Evolutionary conservation across 1,140 invertebrate species (phyloP), one percentile per base, ranked within the genome.

Genomic region (Geopemphigus sp.): DNA sequence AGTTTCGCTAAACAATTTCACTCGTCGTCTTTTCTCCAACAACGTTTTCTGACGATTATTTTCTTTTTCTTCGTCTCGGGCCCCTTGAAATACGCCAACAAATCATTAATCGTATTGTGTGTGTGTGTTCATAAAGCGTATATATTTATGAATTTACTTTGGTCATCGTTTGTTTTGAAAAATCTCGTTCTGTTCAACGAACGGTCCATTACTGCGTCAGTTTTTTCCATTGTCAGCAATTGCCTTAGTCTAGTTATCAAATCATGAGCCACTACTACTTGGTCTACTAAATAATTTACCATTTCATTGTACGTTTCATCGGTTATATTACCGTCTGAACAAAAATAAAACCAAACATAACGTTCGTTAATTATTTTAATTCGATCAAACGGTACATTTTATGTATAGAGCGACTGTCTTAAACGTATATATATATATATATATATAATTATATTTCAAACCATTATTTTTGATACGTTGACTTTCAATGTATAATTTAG

Each of bases 151-250:
- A 74, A 74, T 45, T 59, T 63, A 78, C 73, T 24, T 3, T 10
- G n/a, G 39, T 78, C 50, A 22, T 74, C 29, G 54, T 74, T 8
- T n/a, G 2, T 61, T 50, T 61, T 78, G 17, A 78, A 78, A 61
- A 78, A 78, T 47, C 57, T 39, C 5, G 73, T 78, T 19, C 39
- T 78, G 57, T 78, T 78, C 15, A 61, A 63, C 73, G 73, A 78
- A 47, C 17, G 32, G 22, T 78, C 73, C 57, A 78, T 78, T 1
- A 78, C 57, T 2, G 73, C 39, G n/a, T 78, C 73, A 12, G 73
- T 78, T 61, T 78, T 78, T n/a, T 78, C 73, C 73, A 78, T 61
- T 8, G 57, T 78, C 5, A 78, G 73, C 32, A 78, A 61, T 14
- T 78, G 29, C 12, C 39, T 61, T 14, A 78, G 73, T 5, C 57